A percentile compares a stretch with the other conserved stretches of the same genome.
Evolutionary conservation across 2,113 vertebrate genomes (phyloP).

Genomic region (Origma solitaria): DNA sequence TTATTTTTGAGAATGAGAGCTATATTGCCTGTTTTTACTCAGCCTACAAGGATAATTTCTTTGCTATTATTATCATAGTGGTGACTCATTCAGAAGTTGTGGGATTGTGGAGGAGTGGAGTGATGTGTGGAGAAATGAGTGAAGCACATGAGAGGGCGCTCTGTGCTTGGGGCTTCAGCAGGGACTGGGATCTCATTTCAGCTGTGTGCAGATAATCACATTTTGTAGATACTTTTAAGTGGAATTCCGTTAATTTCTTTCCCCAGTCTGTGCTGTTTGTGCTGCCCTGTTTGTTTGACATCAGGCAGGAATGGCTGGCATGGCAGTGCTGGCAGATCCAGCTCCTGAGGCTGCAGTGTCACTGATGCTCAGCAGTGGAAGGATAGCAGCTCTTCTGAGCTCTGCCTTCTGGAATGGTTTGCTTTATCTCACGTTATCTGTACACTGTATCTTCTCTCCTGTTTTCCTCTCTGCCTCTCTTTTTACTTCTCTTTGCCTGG

Average conservation of each 20-base stretch:
- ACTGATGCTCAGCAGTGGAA: neutral
- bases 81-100: neutral
- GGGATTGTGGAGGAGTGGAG: neutral
- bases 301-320: neutral
- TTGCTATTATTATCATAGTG: neutral
- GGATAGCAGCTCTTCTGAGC: neutral
- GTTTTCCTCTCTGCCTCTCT: no score
- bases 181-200: neutral
- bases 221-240: neutral
- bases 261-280: neutral
- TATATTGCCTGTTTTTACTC: neutral
- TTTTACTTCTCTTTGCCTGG: no score
- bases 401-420: neutral
- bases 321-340: neutral
- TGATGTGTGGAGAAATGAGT: neutral
- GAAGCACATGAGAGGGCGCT: constrained; percentile 46
- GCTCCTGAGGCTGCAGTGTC: neutral
- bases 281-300: neutral
- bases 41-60: neutral
- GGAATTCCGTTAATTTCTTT: neutral
- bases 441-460: no score
- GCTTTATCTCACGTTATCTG: rapidly evolving
- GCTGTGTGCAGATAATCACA: neutral
- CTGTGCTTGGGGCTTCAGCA: neutral
- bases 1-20: neutral